These are phyloP conservation scores for Oasisia sp. DNA, from an alignment of 2,888 invertebrate genomes.

Conservation along the genomic window DNA sequence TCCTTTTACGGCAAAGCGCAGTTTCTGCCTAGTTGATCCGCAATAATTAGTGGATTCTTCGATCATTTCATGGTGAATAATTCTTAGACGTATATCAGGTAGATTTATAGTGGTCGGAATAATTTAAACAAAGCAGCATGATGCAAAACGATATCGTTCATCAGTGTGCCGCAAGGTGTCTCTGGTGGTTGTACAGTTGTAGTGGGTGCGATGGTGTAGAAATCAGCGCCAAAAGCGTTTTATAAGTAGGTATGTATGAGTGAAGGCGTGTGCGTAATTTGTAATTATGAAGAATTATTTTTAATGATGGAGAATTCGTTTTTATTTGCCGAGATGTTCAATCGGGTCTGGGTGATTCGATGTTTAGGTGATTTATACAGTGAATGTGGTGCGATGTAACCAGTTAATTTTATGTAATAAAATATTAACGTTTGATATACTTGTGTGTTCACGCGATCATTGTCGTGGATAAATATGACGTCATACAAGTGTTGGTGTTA, in stretches of 20 bases:
- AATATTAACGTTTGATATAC: slow-evolving; percentile 7
- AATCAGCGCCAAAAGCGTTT: neutral
- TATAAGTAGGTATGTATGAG: neutral
- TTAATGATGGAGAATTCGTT: neutral
- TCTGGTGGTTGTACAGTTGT: slow-evolving; percentile 7
- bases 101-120: neutral
- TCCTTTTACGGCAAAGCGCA: neutral
- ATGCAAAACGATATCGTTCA: neutral
- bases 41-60: neutral
- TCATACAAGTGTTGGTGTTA: neutral
- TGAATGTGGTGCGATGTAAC: neutral
- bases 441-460: neutral
- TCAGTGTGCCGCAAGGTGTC: neutral
- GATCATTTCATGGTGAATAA: neutral
- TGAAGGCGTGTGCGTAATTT: neutral
- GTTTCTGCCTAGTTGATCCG: neutral
- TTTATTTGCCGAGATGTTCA: neutral
- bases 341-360: neutral
- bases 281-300: neutral
- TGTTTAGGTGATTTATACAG: neutral
- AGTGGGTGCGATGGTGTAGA: neutral
- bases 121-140: neutral
- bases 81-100: neutral
- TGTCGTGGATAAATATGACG: neutral
- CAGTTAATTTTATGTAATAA: neutral